Percentiles rank a stretch among this genome's conserved stretches.
Evolutionary conservation across 2,888 invertebrate species (phyloP).

Genomic region (Hesperia comma): DNA sequence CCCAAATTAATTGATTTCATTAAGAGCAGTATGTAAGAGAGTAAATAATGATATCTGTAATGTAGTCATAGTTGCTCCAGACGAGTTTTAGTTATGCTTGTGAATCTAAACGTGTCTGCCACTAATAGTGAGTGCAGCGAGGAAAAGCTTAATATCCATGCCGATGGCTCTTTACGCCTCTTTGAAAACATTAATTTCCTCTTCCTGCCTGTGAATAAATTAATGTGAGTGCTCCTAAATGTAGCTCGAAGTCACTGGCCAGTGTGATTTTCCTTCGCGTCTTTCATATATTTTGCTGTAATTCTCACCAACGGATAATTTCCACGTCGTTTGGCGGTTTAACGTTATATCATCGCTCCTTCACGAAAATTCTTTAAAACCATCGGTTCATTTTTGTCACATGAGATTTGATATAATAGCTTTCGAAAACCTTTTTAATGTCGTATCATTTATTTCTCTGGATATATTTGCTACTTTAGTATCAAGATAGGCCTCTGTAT

Average conservation of each 20-base stretch:
- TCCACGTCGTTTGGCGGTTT: constrained; percentile 33
- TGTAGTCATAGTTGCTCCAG: not conserved
- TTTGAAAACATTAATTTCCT: constrained; percentile 71
- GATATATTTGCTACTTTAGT: no score
- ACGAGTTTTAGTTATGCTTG: constrained; percentile 28
- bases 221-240: constrained; percentile 51
- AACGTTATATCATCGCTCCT: constrained; percentile 31
- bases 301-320: constrained; percentile 28
- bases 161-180: constrained; percentile 56
- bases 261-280: constrained; percentile 38
- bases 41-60: no score
- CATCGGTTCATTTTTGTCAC: constrained; percentile 7
- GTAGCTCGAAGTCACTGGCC: constrained; percentile 44
- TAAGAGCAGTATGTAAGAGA: no score
- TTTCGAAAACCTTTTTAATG: no score
- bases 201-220: constrained; percentile 62
- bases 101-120: constrained; percentile 45
- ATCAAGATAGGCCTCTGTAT: no score
- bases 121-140: constrained; percentile 58
- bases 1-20: no score
- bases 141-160: constrained; percentile 72
- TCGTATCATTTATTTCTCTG: no score
- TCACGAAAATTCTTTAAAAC: constrained; percentile 32
- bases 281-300: constrained; percentile 36
- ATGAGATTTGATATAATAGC: constrained; percentile 1